phyloP scores from a whole-genome alignment of 2,888 invertebrate genomes.

The Carpatolechia fugitivella region DNA sequence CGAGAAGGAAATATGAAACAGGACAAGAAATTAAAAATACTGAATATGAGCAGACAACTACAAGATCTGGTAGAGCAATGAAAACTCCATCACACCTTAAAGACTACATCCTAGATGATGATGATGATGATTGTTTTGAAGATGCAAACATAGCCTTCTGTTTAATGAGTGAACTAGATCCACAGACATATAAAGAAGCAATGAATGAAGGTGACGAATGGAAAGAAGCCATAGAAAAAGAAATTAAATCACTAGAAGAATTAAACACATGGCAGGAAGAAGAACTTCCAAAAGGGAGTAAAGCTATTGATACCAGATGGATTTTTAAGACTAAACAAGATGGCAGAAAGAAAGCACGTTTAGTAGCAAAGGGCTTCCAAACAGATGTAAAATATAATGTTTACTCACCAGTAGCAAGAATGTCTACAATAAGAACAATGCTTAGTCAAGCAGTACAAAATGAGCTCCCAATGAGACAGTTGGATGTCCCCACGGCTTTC shows the following conservation, averaged over 20 bases:
- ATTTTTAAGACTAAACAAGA: conserved; percentile 17
- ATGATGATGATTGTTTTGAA: background rate
- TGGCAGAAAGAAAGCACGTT: conserved; percentile 24
- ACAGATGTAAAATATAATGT: too few species aligned
- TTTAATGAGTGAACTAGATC: background rate
- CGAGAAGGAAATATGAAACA: too few species aligned
- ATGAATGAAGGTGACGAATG: background rate
- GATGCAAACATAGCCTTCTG: conserved; percentile 4
- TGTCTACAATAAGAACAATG: conserved; percentile 21
- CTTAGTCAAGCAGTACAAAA: too few species aligned
- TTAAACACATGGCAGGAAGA: conserved; percentile 7
- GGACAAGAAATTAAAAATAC: too few species aligned
- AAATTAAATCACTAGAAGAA: background rate
- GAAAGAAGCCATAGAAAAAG: too few species aligned
- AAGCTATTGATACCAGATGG: too few species aligned
- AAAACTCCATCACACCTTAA: too few species aligned
- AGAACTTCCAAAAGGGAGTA: conserved; percentile 21
- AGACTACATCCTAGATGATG: too few species aligned
- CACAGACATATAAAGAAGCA: conserved; percentile 9
- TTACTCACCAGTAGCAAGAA: conserved; percentile 23
- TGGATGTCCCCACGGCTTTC: background rate
- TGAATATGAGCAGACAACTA: too few species aligned
- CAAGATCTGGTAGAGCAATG: too few species aligned
- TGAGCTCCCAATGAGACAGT: background rate
- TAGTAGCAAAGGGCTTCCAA: too few species aligned